Conservation (phyloP, 2,888 invertebrate genomes). For the Chouioia cunea region DNA sequence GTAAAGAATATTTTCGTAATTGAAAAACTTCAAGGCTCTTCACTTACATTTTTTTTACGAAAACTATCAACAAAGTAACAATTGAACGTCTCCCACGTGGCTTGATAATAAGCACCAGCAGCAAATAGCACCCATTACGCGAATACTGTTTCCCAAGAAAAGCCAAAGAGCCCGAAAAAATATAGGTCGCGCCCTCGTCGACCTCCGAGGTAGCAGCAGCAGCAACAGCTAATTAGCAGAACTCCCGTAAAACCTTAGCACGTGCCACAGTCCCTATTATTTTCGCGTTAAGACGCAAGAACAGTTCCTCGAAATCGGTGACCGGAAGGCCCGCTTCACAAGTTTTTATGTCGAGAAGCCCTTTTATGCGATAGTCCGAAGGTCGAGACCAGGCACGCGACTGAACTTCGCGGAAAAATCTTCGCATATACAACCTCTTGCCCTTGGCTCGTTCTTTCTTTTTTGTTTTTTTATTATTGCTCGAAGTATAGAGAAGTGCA, state of each 20-base stretch:
- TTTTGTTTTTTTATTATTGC: constrained; percentile 19
- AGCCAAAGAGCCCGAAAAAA: constrained; percentile 10
- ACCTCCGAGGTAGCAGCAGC: constrained; percentile 18
- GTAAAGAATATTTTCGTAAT: too few relatives aligned
- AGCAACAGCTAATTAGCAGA: constrained; percentile 32
- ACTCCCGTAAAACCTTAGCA: constrained; percentile 1
- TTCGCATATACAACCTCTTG: neutral
- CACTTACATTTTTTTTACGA: too few relatives aligned
- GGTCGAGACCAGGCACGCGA: constrained; percentile 6
- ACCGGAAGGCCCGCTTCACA: constrained; percentile 30
- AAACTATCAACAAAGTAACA: too few relatives aligned
- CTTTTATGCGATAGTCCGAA: constrained; percentile 2
- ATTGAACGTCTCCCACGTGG: neutral
- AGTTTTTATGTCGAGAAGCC: constrained; percentile 5
- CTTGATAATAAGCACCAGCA: constrained; percentile 32
- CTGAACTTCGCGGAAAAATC: constrained; percentile 21
- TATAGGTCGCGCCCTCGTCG: constrained; percentile 21
- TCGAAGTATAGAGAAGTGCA: constrained; percentile 16
- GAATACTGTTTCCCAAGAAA: neutral
- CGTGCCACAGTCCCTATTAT: constrained; percentile 24
- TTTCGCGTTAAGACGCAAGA: constrained; percentile 34
- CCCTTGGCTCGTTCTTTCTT: constrained; percentile 3
- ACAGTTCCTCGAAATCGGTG: constrained; percentile 30
- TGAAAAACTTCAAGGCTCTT: too few relatives aligned
- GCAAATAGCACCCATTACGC: constrained; percentile 15